Evolutionary conservation across 1,140 invertebrate species (phyloP).

Genomic region (Patella vulgata): DNA sequence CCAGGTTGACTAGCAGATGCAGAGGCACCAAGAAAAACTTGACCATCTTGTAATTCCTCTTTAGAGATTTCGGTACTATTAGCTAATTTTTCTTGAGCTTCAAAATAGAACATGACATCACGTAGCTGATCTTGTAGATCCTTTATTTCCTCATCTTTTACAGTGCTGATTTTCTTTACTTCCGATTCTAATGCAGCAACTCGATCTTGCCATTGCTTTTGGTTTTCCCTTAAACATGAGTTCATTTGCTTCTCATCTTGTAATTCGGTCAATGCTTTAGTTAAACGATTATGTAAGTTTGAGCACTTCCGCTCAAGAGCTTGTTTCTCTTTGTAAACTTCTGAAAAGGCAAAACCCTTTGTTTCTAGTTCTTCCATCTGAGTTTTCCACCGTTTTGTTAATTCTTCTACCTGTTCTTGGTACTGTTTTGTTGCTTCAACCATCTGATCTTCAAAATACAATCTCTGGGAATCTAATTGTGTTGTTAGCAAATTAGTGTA

Average conservation of each 20-base stretch:
- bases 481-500: slow-evolving; percentile 97
- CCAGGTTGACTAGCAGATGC: slow-evolving; percentile 22
- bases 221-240: slow-evolving; percentile 80
- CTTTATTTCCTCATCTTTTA: slow-evolving; percentile 77
- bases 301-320: slow-evolving; percentile 73
- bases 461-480: slow-evolving; percentile 93
- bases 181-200: slow-evolving; percentile 73
- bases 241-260: slow-evolving; percentile 82
- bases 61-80: slow-evolving; percentile 55
- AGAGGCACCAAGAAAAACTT: slow-evolving; percentile 71
- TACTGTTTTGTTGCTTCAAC: slow-evolving; percentile 71
- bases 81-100: slow-evolving; percentile 77
- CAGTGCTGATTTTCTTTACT: slow-evolving; percentile 37
- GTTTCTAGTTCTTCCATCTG: slow-evolving; percentile 61
- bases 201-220: slow-evolving; percentile 79
- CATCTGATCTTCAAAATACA: slow-evolving; percentile 90
- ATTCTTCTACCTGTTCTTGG: slow-evolving; percentile 59
- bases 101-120: slow-evolving; percentile 96
- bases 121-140: slow-evolving; percentile 91
- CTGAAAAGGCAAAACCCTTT: slow-evolving; percentile 60
- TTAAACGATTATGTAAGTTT: slow-evolving; percentile 44
- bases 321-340: slow-evolving; percentile 74
- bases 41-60: slow-evolving; percentile 78
- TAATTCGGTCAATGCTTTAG: slow-evolving; percentile 70
- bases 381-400: slow-evolving; percentile 62